Evolutionary conservation across 2,888 invertebrate genomes (phyloP), one percentile per base, ranked within the genome.

Genomic region (Hermaeophaga mercurialis): DNA sequence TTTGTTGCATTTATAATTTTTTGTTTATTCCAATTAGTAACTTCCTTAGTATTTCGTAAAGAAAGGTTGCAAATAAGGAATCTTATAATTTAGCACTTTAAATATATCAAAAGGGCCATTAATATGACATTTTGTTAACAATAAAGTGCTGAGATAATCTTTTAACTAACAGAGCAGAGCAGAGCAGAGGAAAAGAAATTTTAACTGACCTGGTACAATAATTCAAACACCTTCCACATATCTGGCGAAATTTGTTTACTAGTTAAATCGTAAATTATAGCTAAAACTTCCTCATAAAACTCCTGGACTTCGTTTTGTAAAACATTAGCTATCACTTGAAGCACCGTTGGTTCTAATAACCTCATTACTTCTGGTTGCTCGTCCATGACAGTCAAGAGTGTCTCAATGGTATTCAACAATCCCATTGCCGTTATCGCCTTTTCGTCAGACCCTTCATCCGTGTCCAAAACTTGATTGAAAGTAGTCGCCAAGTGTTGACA

Each of bases 351-450:
- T 78, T 98, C 96, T 48, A 99, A 81, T 71, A 91, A 88, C 24
- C 85, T 83, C 82, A 96, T 88, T 31, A 98, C 91, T 75, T 93
- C 88, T 0, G 84, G 82, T 58, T 85, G 83, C 56, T 93, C 89
- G 73, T 96, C 96, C 93, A 97, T 94, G 1, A 96, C 95, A 63
- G 89, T 91, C 9, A 98, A 80, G 26, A 99, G 84, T 0, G 95
- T 96, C 79, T 98, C 96, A 78, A 99, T 92, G 1, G 98, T 96
- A 75, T 93, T 96, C 8, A 99, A 80, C 22, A 99, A 82, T 14
- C 97, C 96, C 92, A 98, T 96, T 0, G 97, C 96, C 1, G 96
- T 93, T 52, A 98, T 94, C 5, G 96, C 95, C 73, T 95, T 96
- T 75, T 98, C 97, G 70, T 97, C 97, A 0, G 91, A 89, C 2